A percentile compares a stretch with the other conserved stretches of the same genome.
phyloP scores from a whole-genome alignment of 2,888 invertebrate species.

The Rhodophaea formosa region DNA sequence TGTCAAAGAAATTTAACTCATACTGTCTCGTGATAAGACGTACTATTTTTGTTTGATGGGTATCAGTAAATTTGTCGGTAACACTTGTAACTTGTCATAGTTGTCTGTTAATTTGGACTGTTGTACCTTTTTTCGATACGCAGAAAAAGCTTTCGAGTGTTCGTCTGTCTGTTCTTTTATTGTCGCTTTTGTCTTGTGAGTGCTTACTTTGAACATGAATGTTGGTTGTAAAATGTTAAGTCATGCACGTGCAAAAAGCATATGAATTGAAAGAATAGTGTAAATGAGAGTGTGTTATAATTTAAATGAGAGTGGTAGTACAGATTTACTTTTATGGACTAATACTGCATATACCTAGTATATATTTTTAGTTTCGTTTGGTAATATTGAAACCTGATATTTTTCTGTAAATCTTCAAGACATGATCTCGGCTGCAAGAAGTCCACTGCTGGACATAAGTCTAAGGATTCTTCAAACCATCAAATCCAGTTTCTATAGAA shows the following conservation, averaged over 20 bases:
- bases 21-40: slow-evolving; percentile 34
- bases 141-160: slow-evolving; percentile 56
- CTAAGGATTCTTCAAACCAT: no score
- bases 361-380: no score
- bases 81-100: slow-evolving; percentile 76
- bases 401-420: no score
- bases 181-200: slow-evolving; percentile 51
- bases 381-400: no score
- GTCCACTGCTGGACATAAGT: no score
- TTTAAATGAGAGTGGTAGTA: neutral
- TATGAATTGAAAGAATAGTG: neutral
- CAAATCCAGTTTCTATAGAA: no score
- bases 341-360: no score
- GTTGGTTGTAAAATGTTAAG: neutral
- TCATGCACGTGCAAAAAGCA: neutral
- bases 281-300: neutral
- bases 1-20: slow-evolving; percentile 31
- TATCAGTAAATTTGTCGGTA: slow-evolving; percentile 43
- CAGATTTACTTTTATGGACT: neutral
- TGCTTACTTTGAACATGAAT: slow-evolving; percentile 8
- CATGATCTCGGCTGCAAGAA: no score
- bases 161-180: slow-evolving; percentile 50
- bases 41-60: slow-evolving; percentile 16
- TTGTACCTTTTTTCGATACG: slow-evolving; percentile 59
- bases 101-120: slow-evolving; percentile 76